Conservation (phyloP, 2,797 vertebrate genomes). For the Sebastes iracundus region DNA sequence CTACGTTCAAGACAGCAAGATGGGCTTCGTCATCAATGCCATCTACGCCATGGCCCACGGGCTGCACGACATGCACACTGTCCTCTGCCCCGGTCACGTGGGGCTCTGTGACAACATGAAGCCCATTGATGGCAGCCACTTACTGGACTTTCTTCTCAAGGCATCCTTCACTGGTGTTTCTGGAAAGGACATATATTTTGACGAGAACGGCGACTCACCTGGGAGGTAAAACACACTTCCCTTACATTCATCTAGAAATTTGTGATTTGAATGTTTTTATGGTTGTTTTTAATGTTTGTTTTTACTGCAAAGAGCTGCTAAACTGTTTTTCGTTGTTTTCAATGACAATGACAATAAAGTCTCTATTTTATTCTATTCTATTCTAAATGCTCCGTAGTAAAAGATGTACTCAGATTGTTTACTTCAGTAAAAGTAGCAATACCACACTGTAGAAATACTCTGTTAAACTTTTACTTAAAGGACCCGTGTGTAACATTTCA, state of each 20-base stretch:
- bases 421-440: not conserved
- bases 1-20: slow-evolving; percentile 99
- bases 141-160: slow-evolving; percentile 94
- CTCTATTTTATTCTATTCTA: too few relatives aligned
- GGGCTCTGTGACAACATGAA: slow-evolving; percentile 96
- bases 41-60: slow-evolving; percentile 99
- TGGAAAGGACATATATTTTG: slow-evolving; percentile 96
- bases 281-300: too few relatives aligned
- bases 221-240: slow-evolving; percentile 87
- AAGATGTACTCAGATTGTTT: not conserved
- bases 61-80: slow-evolving; percentile 92
- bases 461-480: too few relatives aligned
- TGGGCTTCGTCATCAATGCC: slow-evolving; percentile 99
- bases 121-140: slow-evolving; percentile 93
- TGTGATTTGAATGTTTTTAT: too few relatives aligned
- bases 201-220: slow-evolving; percentile 96
- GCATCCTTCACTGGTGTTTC: slow-evolving; percentile 93
- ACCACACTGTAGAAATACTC: too few relatives aligned
- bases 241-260: not conserved
- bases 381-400: accelerated
- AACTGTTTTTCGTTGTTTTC: too few relatives aligned
- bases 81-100: slow-evolving; percentile 87
- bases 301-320: too few relatives aligned
- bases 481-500: too few relatives aligned
- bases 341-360: too few relatives aligned